Conservation (phyloP, 2,113 vertebrate genomes). For the Neolamprologus ventralis region DNA sequence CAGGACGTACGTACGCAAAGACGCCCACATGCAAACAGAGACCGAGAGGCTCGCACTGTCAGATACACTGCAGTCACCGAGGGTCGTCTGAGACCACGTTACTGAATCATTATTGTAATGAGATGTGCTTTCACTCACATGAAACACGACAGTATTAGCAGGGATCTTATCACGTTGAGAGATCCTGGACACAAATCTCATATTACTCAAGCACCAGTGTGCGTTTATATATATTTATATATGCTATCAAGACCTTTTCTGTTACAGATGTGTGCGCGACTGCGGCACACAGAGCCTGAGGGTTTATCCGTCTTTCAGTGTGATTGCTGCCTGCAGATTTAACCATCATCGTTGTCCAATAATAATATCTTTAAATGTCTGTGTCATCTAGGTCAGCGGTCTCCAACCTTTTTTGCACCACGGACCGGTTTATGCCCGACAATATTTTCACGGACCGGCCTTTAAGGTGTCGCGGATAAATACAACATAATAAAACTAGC, state of each 20-base stretch:
- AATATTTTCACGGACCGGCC: too few relatives aligned
- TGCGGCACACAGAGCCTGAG: neutral
- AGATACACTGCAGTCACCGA: neutral
- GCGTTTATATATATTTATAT: neutral
- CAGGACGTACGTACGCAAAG: neutral
- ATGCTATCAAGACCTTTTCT: neutral
- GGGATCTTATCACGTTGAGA: neutral
- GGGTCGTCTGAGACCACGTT: neutral
- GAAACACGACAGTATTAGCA: neutral
- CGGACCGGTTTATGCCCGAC: too few relatives aligned
- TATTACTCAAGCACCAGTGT: neutral
- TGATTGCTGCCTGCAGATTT: neutral
- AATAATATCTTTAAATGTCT: neutral
- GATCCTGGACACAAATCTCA: neutral
- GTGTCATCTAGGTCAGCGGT: fast-evolving
- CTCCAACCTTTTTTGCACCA: too few relatives aligned
- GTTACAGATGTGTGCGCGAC: fast-evolving
- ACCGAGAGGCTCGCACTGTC: neutral
- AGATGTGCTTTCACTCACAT: neutral
- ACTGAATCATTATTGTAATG: neutral
- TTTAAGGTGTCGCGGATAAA: fast-evolving
- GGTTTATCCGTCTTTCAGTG: neutral
- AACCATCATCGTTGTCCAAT: neutral
- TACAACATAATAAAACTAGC: too few relatives aligned
- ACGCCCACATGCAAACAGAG: neutral